Conservation (phyloP, 2,888 invertebrate genomes). For the Callosobruchus maculatus region DNA sequence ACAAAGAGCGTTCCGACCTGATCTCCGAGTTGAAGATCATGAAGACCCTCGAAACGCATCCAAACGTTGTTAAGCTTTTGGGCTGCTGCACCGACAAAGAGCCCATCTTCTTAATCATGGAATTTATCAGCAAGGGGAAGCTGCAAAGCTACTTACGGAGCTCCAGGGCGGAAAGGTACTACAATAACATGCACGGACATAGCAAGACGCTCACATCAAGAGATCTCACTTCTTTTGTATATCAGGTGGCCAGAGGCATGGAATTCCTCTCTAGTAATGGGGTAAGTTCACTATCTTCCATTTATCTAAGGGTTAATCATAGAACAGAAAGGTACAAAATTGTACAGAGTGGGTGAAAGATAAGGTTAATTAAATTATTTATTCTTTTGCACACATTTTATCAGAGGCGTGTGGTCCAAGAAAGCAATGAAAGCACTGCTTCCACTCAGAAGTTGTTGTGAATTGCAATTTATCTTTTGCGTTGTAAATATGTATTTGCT, state of each 20-base stretch:
- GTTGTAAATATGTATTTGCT: too few species aligned
- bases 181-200: slow-evolving; percentile 73
- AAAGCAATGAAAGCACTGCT: too few species aligned
- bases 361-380: too few species aligned
- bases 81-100: slow-evolving; percentile 91
- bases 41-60: slow-evolving; percentile 87
- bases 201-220: slow-evolving; percentile 77
- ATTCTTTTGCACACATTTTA: too few species aligned
- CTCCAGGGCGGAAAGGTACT: slow-evolving; percentile 79
- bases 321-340: too few species aligned
- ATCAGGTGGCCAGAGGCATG: slow-evolving; percentile 89
- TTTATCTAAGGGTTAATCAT: too few species aligned
- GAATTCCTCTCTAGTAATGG: slow-evolving; percentile 79
- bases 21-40: slow-evolving; percentile 84
- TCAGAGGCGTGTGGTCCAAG: too few species aligned
- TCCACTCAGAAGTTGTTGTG: too few species aligned
- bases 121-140: slow-evolving; percentile 85
- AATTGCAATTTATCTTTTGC: too few species aligned
- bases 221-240: slow-evolving; percentile 85
- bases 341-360: too few species aligned
- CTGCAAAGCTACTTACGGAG: slow-evolving; percentile 83
- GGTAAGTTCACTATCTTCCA: slow-evolving; percentile 53
- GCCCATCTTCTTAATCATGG: slow-evolving; percentile 89
- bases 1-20: slow-evolving; percentile 82
- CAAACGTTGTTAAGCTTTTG: slow-evolving; percentile 82